A percentile compares a stretch with the other conserved stretches of the same genome.
Evolutionary conservation across 1,140 invertebrate genomes (phyloP).

Genomic region (Gerris buenoi): DNA sequence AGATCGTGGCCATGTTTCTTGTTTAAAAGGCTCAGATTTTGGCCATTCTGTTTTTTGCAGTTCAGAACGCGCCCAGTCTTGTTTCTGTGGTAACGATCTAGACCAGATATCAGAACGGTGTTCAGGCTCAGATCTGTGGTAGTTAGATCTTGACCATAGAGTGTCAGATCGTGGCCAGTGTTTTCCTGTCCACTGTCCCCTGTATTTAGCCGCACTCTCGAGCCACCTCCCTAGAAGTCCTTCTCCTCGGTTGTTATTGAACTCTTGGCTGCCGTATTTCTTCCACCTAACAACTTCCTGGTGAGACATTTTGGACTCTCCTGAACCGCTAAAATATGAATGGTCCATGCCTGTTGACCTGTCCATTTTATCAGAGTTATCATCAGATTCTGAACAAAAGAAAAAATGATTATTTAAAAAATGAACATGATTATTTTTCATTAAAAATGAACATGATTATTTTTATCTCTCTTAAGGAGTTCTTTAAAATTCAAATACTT

Average conservation of each 20-base stretch:
- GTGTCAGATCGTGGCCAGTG: not conserved
- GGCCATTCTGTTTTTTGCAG: not conserved
- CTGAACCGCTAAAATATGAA: not conserved
- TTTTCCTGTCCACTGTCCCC: not conserved
- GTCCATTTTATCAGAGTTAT: constrained; percentile 5
- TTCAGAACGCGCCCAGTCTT: not conserved
- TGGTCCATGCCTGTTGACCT: constrained; percentile 6
- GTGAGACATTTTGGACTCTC: constrained; percentile 9
- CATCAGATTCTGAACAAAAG: constrained; percentile 5
- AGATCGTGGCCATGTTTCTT: too few species aligned
- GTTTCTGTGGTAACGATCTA: not conserved
- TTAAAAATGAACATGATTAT: too few species aligned
- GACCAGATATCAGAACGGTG: not conserved
- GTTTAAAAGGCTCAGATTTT: not conserved
- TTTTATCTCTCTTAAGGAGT: too few species aligned
- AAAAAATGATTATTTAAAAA: not conserved
- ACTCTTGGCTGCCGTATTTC: constrained; percentile 16
- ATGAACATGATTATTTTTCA: too few species aligned
- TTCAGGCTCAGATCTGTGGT: not conserved
- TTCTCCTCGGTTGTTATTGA: constrained; percentile 2
- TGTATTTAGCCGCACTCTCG: constrained; percentile 24
- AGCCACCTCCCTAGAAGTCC: constrained; percentile 47
- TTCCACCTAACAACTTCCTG: constrained; percentile 21
- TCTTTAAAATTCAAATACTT: too few species aligned
- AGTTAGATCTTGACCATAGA: not conserved